Conservation (phyloP, 2,113 vertebrate species). For the Brienomyrus brachyistius region DNA sequence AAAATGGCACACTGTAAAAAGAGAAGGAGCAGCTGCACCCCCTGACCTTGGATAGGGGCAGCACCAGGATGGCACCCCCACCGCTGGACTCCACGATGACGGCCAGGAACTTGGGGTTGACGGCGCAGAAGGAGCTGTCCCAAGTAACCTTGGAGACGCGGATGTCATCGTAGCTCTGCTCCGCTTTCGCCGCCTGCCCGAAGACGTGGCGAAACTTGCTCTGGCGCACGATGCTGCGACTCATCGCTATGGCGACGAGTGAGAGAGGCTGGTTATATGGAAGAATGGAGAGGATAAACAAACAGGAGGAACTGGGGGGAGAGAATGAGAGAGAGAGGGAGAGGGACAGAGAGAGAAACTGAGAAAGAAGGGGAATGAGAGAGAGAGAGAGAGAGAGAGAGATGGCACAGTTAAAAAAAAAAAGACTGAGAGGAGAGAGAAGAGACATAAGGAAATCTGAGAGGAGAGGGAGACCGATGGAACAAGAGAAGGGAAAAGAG, state of each 20-base stretch:
- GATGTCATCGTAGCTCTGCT: conserved; percentile 93
- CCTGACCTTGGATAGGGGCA: conserved; percentile 80
- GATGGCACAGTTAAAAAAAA: neutral
- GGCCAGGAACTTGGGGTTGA: conserved; percentile 95
- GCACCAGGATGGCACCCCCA: conserved; percentile 85
- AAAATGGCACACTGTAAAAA: neutral
- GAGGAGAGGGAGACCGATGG: neutral
- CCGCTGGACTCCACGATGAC: conserved; percentile 93
- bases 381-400: neutral
- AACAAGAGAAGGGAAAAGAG: neutral
- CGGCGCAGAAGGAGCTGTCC: conserved; percentile 94
- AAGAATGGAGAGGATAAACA: neutral
- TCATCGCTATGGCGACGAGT: conserved; percentile 67
- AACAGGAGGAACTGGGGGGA: neutral
- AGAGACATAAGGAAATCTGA: neutral
- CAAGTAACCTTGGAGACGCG: conserved; percentile 96
- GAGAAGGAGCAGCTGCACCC: neutral
- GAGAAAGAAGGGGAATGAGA: conserved; percentile 7
- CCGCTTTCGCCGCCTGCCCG: conserved; percentile 84
- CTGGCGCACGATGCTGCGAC: conserved; percentile 93
- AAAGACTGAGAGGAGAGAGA: neutral
- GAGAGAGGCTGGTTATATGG: neutral
- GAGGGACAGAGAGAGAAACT: conserved; percentile 47
- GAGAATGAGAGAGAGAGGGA: neutral
- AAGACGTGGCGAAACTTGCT: conserved; percentile 98